Base-by-base conservation (phyloP, 2,797 vertebrate species). In the Acanthornis magna region DNA sequence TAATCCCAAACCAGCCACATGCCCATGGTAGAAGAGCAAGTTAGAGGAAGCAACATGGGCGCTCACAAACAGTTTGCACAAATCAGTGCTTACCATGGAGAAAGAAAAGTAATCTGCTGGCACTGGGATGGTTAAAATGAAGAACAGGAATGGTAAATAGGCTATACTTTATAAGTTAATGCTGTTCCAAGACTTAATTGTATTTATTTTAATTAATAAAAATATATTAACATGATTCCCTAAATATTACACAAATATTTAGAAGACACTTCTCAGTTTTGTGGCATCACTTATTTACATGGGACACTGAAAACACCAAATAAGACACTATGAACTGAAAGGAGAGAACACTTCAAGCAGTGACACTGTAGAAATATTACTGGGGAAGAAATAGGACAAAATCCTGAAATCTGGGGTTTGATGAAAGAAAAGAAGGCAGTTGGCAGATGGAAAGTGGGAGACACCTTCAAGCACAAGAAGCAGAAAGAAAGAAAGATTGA, bases 371-470 rank as follows among this genome's bases (percentile, higher is more conserved):
- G 40, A 86, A 89, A 78, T 81, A 94, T 45, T 84, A 78, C 54
- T 75, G 60, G 50, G 47, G 42, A 89, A 90, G 62, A 95, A 88
- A 78, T 12, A 90, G 76, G 73, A 88, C 36, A 78, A 83, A 86
- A 86, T 79, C 40, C 60, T 88, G 71, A 90, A 93, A 79, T 86
- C 43, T 74, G 18, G 18, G 27, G 16, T 81, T 73, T 85, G 29
- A 61, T 77, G 34, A 85, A 91, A 86, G 36, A 73, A 88, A 86
- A 87, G 6, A 60, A 63, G 38, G 57, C 55, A 93, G 27, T 20
- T 91, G 86, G 78, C 94, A 96, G 89, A 96, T 94, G 91, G 95
- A 57, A 96, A 81, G 95, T 94, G 82, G 91, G 95, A 93, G 89
- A 96, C 15, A 88, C 83, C 54, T 85, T 93, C 48, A 91, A 76